A percentile compares a stretch with the other conserved stretches of the same genome.
phyloP scores from a whole-genome alignment of 2,888 invertebrate species.

The Aspidiotus destructor region DNA sequence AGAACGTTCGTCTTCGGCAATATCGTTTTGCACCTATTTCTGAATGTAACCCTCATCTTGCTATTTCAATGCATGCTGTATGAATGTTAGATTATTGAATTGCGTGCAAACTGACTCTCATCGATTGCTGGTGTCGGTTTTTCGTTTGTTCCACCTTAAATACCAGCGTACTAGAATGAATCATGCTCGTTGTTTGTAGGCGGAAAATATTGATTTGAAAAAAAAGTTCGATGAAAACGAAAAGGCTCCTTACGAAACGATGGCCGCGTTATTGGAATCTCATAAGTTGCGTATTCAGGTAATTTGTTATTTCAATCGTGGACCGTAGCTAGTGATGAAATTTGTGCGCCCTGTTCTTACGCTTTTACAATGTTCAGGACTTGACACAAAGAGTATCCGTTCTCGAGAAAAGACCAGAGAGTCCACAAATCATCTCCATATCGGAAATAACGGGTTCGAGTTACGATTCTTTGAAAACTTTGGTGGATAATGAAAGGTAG shows the following conservation, averaged over 20 bases:
- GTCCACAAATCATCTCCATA: slow-evolving; percentile 34
- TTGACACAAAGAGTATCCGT: slow-evolving; percentile 19
- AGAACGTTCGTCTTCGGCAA: no score
- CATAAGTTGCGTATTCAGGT: slow-evolving; percentile 27
- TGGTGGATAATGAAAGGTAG: slow-evolving; percentile 29
- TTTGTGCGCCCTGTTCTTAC: neutral
- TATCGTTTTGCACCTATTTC: no score
- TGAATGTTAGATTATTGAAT: no score
- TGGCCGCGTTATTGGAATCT: slow-evolving; percentile 22
- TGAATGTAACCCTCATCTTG: no score
- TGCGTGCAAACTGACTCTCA: no score
- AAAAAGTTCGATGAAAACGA: slow-evolving; percentile 29
- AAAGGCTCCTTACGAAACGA: slow-evolving; percentile 27
- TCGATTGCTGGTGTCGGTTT: no score
- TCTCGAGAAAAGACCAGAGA: slow-evolving; percentile 35
- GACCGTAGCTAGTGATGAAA: neutral
- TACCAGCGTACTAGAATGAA: no score
- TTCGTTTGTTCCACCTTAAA: no score
- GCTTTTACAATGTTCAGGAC: slow-evolving; percentile 12
- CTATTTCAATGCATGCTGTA: no score
- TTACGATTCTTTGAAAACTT: slow-evolving; percentile 19
- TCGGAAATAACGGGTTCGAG: slow-evolving; percentile 32
- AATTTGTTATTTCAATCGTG: neutral
- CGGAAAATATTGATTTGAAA: slow-evolving; percentile 28
- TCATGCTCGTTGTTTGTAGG: slow-evolving; percentile 17